Evolutionary conservation across 1,140 invertebrate genomes (phyloP), one percentile per base, ranked within the genome.

Genomic region (Hyphantria cunea): DNA sequence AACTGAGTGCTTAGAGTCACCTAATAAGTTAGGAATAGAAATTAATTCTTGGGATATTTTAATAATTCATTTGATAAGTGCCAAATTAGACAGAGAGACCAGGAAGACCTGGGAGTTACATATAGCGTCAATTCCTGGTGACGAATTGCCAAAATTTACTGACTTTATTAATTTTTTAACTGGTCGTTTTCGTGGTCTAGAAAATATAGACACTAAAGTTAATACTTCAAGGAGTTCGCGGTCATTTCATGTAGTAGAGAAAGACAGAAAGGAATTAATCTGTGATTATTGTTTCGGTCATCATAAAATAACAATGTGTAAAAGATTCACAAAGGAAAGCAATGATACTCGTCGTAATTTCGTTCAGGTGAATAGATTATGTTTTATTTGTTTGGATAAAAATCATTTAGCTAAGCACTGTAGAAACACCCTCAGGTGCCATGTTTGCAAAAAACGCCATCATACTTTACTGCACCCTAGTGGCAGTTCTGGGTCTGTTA

Each of bases 301-400:
- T n/a, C 72, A 77, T 54, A 77, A 54, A 10, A 17, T 77, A 60
- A 34, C n/a, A 12, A 42, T 59, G 33, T 77, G 71, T 51, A 66
- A 60, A 41, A 32, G 34, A 11, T 74, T 74, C 39, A 50, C 66
- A 3, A 69, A 68, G 9, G 42, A 44, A 31, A 37, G 59, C 37
- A 37, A 44, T 42, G 53, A 65, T 8, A 33, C 37, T 31, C 54
- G 68, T 1, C 68, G 54, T 34, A 54, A 47, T 17, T 73, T 76
- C 56, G 56, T 63, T 3, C 54, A 66, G 33, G 32, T 56, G 10
- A 64, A 52, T 48, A 15, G 51, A 6, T 33, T 75, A 5, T 72
- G 73, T 52, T 76, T 68, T 15, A 70, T 62, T 53, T 76, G 73
- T 61, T 67, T 73, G 12, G 53, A 53, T 34, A 14, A 15, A 5